Percentiles rank a stretch among this genome's conserved stretches.
Evolutionary conservation across 2,797 vertebrate species (phyloP).

Genomic region (Onychomys torridus): DNA sequence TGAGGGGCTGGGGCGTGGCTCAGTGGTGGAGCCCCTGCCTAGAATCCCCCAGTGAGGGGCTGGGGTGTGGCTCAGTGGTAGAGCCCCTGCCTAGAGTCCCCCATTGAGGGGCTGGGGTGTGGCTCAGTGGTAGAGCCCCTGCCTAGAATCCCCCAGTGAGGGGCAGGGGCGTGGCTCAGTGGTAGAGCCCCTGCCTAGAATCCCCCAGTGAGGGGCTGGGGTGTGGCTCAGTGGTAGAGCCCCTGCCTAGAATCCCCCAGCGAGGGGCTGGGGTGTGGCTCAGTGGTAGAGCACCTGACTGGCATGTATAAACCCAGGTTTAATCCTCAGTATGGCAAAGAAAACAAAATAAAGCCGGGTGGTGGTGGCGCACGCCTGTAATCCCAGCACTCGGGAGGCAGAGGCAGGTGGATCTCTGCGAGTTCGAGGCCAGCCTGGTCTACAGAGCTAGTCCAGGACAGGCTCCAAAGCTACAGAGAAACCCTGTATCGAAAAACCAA

Average conservation of each 20-base stretch:
- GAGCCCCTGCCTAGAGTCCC: not conserved
- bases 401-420: too few species aligned
- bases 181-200: not conserved
- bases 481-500: too few species aligned
- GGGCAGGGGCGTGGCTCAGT: not conserved
- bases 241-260: not conserved
- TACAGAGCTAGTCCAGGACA: too few species aligned
- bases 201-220: too few species aligned
- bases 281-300: not conserved
- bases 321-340: not conserved
- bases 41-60: not conserved
- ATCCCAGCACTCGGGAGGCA: too few species aligned
- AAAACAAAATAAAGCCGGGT: not conserved
- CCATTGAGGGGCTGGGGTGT: not conserved
- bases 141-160: not conserved
- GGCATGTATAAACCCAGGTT: not conserved
- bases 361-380: too few species aligned
- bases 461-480: too few species aligned
- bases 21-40: not conserved
- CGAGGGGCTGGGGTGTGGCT: too few species aligned
- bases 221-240: too few species aligned
- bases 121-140: not conserved
- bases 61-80: not conserved
- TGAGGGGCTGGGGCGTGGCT: too few species aligned
- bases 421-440: too few species aligned